These are phyloP conservation scores for Neelides folsomi DNA, from an alignment of 2,888 invertebrate species.

Conservation along the genomic window DNA sequence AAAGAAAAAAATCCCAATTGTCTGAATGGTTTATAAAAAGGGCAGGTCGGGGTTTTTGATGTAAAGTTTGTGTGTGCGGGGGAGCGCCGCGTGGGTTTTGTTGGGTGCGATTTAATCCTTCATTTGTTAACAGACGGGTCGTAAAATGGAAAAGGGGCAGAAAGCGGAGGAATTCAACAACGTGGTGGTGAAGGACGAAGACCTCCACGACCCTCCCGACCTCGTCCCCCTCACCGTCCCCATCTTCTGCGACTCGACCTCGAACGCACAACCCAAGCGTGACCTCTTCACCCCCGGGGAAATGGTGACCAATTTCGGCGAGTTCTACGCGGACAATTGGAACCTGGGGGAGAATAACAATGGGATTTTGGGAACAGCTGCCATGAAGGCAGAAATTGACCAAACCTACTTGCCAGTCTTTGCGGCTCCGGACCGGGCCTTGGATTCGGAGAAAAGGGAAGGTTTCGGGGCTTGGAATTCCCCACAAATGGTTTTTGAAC, in stretches of 20 bases:
- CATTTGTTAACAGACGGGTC: too few species aligned
- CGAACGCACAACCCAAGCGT: conserved; percentile 1
- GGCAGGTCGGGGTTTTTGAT: too few species aligned
- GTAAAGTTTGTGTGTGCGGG: too few species aligned
- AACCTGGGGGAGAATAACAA: background rate
- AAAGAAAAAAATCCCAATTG: too few species aligned
- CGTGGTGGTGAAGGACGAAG: too few species aligned
- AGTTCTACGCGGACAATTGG: conserved; percentile 7
- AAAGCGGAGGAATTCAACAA: too few species aligned
- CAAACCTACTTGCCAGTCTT: conserved; percentile 22
- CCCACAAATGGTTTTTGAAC: conserved; percentile 2
- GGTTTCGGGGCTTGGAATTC: conserved; percentile 10
- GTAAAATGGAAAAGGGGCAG: too few species aligned
- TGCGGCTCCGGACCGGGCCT: background rate
- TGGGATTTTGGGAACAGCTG: conserved; percentile 23
- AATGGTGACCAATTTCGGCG: background rate
- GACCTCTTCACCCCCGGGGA: background rate
- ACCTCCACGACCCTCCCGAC: background rate
- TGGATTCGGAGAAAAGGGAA: conserved; percentile 8
- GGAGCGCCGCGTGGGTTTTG: too few species aligned
- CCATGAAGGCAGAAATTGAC: conserved; percentile 27
- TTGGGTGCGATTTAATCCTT: too few species aligned
- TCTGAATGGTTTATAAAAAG: too few species aligned
- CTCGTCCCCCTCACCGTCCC: conserved; percentile 3
- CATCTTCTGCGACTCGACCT: conserved; percentile 23